These are phyloP conservation scores for Campoletis raptor DNA, from an alignment of 2,888 invertebrate species.

Conservation along the genomic window DNA sequence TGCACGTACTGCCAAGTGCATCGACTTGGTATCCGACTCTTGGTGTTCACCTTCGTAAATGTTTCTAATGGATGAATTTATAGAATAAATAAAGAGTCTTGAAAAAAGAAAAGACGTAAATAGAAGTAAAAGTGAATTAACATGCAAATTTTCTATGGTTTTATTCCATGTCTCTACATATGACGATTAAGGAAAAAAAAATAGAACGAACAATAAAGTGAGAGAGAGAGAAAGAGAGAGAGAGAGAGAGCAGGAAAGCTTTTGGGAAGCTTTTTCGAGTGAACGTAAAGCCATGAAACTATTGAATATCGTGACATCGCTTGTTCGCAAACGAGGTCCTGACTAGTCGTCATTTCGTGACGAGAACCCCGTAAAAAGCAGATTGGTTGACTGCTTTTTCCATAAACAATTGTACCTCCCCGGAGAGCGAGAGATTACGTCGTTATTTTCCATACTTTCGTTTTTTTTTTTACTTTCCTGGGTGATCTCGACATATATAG, in stretches of 20 bases:
- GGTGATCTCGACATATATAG: constrained; percentile 33
- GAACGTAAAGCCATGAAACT: constrained; percentile 43
- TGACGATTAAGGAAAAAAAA: background rate
- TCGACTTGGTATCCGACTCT: constrained; percentile 20
- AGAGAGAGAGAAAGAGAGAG: constrained; percentile 26
- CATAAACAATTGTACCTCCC: constrained; percentile 41
- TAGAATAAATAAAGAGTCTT: background rate
- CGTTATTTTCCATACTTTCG: background rate
- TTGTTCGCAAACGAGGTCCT: constrained; percentile 42
- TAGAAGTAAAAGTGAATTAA: background rate
- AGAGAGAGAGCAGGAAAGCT: constrained; percentile 31
- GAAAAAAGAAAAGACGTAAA: background rate
- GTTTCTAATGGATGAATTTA: constrained; percentile 19
- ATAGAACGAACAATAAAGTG: background rate
- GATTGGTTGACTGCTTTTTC: constrained; percentile 30
- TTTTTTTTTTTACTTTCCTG: constrained; percentile 40
- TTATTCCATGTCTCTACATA: background rate
- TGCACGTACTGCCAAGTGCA: constrained; percentile 9
- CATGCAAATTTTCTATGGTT: constrained; percentile 41
- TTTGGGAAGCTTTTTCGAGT: constrained; percentile 41
- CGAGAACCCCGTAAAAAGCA: constrained; percentile 44
- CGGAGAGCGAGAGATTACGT: constrained; percentile 39
- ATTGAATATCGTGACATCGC: constrained; percentile 37
- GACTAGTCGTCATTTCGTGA: constrained; percentile 40
- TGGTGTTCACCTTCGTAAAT: constrained; percentile 7